Base-by-base conservation (phyloP, 37 sponge, comb jelly and placozoan genomes). In the Tethya wilhelma region DNA sequence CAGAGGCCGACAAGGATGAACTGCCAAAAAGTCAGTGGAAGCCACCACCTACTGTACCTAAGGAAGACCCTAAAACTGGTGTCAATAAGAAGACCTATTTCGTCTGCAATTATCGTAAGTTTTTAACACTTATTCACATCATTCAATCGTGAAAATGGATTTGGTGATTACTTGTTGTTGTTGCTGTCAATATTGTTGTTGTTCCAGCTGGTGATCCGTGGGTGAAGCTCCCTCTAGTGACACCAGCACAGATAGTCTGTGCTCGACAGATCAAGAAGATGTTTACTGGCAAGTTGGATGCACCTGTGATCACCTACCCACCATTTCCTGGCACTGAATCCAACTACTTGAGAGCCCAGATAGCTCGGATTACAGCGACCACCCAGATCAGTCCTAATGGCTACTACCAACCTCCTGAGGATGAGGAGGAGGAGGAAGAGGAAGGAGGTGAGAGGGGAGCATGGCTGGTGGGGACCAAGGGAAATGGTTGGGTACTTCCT, bases 81-180 rank as follows among this genome's bases (percentile, higher is more conserved):
- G 73, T 86, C 53, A 98, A 98, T 82, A 98, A 96, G 87, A 96
- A 94, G 64, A 90, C 90, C 5, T 98, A 94, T 76, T 98, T 96
- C 80, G 99, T 98, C 26, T 96, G 96, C 65, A 98, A 91, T 42
- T 82, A 89, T 44, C 90, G 97, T 96, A 66, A 87, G 89, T 87
- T 12, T 69, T 23, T 3, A 8, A 36, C 7, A 4, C 20, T 25
- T 69, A 40, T 42, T 25, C 19, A 30, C 34, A 58, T 62, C n/a
- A 26, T 62, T 26, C 63, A 7, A 62, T n/a, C 12, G 63, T 26
- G 6, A 23, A 62, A 62, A 7, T 26, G 63, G 28, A 23, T 23
- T 84, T 20, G 31, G 62, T 39, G 56, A 28, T 2, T 29, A 9
- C 4, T 58, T 9, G 26, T 58, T n/a, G 59, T 28, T 58, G 59